phyloP scores from a whole-genome alignment of 2,797 vertebrate genomes.

The Ambastaia sidthimunki region DNA sequence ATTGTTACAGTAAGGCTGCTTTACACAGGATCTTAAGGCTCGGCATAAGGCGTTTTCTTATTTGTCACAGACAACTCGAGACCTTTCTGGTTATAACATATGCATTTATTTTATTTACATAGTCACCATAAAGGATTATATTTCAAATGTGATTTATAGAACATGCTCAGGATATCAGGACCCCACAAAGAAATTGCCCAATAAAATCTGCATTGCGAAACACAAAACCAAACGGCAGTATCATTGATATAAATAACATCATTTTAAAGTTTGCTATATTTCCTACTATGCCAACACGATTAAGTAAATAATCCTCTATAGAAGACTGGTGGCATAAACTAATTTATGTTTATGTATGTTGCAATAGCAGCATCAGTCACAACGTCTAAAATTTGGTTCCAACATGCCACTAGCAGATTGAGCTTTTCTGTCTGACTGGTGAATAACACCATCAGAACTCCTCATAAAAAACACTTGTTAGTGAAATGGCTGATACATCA shows the following conservation, averaged over 20 bases:
- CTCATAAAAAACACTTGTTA: background rate
- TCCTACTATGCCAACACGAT: constrained; percentile 25
- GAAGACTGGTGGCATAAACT: constrained; percentile 35
- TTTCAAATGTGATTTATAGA: constrained; percentile 50
- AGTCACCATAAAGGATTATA: constrained; percentile 54
- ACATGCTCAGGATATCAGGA: constrained; percentile 52
- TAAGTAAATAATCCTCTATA: constrained; percentile 23
- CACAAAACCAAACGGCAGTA: constrained; percentile 29
- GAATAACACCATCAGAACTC: background rate
- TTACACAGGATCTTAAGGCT: background rate
- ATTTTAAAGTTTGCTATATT: constrained; percentile 34
- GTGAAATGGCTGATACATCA: background rate
- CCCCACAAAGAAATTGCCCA: constrained; percentile 46
- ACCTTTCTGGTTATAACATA: constrained; percentile 41
- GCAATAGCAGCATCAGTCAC: constrained; percentile 41
- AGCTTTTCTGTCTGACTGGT: background rate
- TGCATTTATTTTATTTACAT: constrained; percentile 77
- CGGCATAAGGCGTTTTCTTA: background rate
- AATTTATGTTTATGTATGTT: constrained; percentile 22
- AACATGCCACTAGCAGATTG: background rate
- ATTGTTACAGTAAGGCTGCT: constrained; percentile 23
- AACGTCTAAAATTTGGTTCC: constrained; percentile 30
- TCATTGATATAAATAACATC: constrained; percentile 58
- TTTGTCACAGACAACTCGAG: constrained; percentile 3
- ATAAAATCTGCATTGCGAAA: constrained; percentile 49